phyloP scores from a whole-genome alignment of 2,888 invertebrate genomes.

The Sphaerophoria rueppellii region DNA sequence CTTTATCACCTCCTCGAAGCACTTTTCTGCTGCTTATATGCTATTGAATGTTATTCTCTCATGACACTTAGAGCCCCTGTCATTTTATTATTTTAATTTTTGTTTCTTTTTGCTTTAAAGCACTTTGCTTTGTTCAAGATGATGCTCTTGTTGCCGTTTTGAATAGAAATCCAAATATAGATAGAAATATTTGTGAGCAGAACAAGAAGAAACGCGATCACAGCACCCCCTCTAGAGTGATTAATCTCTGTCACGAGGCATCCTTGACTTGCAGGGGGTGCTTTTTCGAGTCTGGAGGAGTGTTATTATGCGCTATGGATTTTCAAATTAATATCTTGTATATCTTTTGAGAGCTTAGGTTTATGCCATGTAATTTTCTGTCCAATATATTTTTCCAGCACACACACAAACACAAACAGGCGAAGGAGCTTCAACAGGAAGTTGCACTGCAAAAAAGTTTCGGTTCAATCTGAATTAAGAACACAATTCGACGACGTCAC shows the following conservation, averaged over 20 bases:
- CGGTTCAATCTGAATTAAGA: slow-evolving; percentile 69
- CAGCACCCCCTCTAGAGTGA: slow-evolving; percentile 52
- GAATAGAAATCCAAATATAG: slow-evolving; percentile 34
- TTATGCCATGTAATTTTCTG: slow-evolving; percentile 53
- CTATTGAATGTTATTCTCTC: slow-evolving; percentile 57
- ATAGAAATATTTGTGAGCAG: slow-evolving; percentile 15
- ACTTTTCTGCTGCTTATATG: slow-evolving; percentile 16
- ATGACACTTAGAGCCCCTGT: slow-evolving; percentile 49
- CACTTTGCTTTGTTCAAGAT: slow-evolving; percentile 29
- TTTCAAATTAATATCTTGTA: slow-evolving; percentile 57
- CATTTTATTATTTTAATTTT: slow-evolving; percentile 27
- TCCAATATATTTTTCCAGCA: slow-evolving; percentile 36
- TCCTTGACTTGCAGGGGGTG: slow-evolving; percentile 57
- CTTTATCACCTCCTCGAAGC: slow-evolving; percentile 27
- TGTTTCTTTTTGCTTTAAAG: background rate
- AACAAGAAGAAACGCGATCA: background rate
- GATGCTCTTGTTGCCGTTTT: slow-evolving; percentile 56
- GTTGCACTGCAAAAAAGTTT: slow-evolving; percentile 53
- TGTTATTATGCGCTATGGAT: slow-evolving; percentile 17
- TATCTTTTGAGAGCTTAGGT: slow-evolving; percentile 25
- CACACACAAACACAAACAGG: too few species aligned
- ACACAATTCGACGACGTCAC: slow-evolving; percentile 47
- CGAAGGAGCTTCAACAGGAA: background rate
- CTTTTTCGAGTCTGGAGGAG: background rate
- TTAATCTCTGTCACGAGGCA: slow-evolving; percentile 69